Evolutionary conservation across 2,797 vertebrate genomes (phyloP).

Genomic region (Graptemys geographica): DNA sequence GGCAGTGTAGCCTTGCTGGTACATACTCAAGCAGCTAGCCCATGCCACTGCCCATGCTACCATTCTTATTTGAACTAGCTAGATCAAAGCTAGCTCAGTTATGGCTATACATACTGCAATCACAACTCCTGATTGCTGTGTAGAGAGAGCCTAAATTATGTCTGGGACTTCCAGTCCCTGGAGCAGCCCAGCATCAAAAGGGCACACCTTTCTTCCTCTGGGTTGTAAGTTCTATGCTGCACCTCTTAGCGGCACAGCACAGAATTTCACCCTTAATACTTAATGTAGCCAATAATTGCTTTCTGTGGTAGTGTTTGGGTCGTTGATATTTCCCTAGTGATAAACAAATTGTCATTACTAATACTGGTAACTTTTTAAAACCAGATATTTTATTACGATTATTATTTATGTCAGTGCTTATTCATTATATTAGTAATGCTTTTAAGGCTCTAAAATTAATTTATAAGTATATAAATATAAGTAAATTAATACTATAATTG

Average conservation of each 20-base stretch:
- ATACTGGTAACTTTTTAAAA: not conserved
- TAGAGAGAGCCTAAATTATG: not conserved
- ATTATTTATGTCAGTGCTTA: not conserved
- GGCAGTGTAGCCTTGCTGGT: not conserved
- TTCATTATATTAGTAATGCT: not conserved
- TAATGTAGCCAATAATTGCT: not conserved
- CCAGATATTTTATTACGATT: not conserved
- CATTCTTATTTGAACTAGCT: not conserved
- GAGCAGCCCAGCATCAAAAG: not conserved
- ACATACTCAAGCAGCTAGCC: not conserved
- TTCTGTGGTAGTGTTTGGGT: not conserved
- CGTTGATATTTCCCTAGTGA: not conserved
- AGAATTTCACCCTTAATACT: not conserved
- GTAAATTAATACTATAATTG: not conserved
- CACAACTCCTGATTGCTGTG: not conserved
- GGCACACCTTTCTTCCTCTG: not conserved
- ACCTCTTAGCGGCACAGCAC: not conserved
- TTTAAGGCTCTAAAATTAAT: not conserved
- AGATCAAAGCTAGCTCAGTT: not conserved
- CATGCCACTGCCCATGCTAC: not conserved
- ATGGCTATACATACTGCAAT: not conserved
- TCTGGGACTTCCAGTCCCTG: not conserved
- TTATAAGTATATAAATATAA: not conserved
- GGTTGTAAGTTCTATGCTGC: conserved; percentile 9
- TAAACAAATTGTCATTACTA: not conserved